Evolutionary conservation across 2,888 invertebrate species (phyloP).

Genomic region (Polyploca ridens): DNA sequence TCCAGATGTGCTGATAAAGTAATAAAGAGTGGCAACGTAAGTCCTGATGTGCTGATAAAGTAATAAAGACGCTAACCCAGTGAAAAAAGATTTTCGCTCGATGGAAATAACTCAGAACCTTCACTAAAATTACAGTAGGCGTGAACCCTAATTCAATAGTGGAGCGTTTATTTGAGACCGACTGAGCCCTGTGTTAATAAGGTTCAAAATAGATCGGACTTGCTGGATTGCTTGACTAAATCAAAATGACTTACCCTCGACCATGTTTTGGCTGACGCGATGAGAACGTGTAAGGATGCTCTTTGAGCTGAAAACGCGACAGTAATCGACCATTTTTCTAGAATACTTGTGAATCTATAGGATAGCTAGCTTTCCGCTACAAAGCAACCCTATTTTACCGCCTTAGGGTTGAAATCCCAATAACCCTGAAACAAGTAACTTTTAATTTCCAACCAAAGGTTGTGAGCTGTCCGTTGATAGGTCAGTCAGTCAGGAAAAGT

Average conservation of each 20-base stretch:
- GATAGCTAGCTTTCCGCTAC: neutral
- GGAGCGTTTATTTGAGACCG: neutral
- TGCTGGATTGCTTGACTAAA: neutral
- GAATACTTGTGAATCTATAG: neutral
- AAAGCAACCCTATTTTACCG: no score
- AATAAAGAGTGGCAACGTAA: no score
- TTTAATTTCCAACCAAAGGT: no score
- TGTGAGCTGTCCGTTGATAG: no score
- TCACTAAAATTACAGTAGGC: neutral
- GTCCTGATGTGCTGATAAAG: no score
- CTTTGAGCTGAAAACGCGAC: constrained; percentile 15
- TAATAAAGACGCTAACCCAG: no score
- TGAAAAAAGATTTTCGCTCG: neutral
- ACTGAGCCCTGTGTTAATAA: neutral
- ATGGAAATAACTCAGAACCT: neutral
- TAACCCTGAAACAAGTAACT: no score
- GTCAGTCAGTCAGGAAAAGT: no score
- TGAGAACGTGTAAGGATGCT: constrained; percentile 29
- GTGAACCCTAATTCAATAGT: neutral
- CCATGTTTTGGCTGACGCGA: constrained; percentile 23
- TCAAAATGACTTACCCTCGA: neutral
- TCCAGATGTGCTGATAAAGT: no score
- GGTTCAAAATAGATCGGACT: neutral
- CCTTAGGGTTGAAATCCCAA: no score
- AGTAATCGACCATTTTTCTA: no score